Base-by-base conservation (phyloP, 2,888 invertebrate genomes). In the Pristionchus maxplancki region DNA sequence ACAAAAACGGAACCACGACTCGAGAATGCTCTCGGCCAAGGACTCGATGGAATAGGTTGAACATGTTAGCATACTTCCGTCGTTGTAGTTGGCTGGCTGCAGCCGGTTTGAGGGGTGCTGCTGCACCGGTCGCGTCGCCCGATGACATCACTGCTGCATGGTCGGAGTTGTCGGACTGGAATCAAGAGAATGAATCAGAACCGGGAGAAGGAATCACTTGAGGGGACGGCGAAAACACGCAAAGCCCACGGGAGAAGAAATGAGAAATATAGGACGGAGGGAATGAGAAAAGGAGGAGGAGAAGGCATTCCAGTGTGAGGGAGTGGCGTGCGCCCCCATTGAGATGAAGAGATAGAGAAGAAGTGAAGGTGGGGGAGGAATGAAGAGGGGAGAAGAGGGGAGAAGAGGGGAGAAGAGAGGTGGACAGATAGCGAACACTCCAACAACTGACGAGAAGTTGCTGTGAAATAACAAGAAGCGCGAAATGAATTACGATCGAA, bases 91-190 rank as follows among this genome's bases (percentile, higher is more conserved):
- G 78, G 17, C n/a, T 48, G 40, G 78, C 78, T n/a, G 74, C 37
- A 40, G 44, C 28, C n/a, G 78, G 40, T 28, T 78, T 78, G 78
- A 48, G 44, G 11, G 44, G 78, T 44, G 28, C 78, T 48, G 78
- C 15, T 28, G 40, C 44, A 78, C 78, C 44, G n/a, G 48, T 78
- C 28, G 78, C 40, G 78, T 78, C 78, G 9, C 78, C 44, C 48
- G 78, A 71, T 71, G 71, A 78, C 78, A 78, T 78, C 78, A 78
- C 44, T 78, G 78, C 44, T 78, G 40, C 78, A 71, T 71, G 71
- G 31, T 71, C 71, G 71, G 37, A 71, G 71, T 15, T 40, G 71
- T 4, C 34, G 37, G 20, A 71, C 71, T 71, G 71, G 71, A 71
- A 71, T 6, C 20, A 15, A 78, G 74, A 44, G n/a, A 44, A 58